phyloP scores from a whole-genome alignment of 2,113 vertebrate genomes.

The Artemisiospiza belli region DNA sequence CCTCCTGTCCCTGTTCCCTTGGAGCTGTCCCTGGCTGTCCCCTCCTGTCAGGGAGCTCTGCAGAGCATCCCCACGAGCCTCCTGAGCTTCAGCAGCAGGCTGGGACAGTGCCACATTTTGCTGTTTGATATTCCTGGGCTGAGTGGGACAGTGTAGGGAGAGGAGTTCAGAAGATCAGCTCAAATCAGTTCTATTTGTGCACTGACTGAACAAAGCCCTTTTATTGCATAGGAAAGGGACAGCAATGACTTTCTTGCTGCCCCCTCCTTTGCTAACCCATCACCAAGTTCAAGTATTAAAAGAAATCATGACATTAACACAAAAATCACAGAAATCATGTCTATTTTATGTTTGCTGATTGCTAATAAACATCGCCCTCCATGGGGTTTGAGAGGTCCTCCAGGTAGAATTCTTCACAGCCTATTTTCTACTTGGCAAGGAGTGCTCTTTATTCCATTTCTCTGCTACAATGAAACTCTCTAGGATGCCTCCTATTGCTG shows the following conservation, averaged over 20 bases:
- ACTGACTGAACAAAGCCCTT: not conserved
- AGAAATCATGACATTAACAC: not conserved
- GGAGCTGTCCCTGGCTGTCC: accelerated
- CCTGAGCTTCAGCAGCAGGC: not conserved
- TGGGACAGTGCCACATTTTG: not conserved
- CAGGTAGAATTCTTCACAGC: not conserved
- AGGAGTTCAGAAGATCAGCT: not conserved
- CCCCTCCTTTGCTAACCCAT: not conserved
- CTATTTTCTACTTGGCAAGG: not conserved
- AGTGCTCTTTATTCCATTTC: not conserved
- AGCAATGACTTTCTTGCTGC: not conserved
- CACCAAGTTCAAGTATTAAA: not conserved
- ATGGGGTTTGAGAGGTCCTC: not conserved
- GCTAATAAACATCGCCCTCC: not conserved
- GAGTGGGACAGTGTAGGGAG: accelerated
- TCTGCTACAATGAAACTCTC: not conserved
- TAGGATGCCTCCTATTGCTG: not conserved
- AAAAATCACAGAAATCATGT: not conserved
- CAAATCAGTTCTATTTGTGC: not conserved
- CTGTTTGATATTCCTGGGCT: not conserved
- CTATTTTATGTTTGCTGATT: not conserved
- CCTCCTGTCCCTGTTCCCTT: not conserved
- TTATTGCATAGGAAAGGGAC: not conserved
- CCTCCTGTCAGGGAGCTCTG: not conserved
- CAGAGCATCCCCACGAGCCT: not conserved